phyloP scores from a whole-genome alignment of 2,113 vertebrate species.

The Leptodactylus fuscus region DNA sequence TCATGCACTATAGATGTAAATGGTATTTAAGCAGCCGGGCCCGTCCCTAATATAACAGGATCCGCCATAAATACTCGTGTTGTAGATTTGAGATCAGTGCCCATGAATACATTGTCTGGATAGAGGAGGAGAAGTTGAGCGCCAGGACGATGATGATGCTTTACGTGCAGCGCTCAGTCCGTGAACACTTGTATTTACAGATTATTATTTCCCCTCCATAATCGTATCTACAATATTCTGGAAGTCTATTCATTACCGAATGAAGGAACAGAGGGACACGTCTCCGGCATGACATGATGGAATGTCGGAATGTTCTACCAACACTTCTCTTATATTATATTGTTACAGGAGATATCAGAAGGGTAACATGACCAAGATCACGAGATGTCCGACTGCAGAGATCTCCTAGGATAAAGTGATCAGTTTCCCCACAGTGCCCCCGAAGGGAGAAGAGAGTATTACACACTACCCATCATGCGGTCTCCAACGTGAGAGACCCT shows the following conservation, averaged over 20 bases:
- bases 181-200: conserved; percentile 8
- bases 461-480: no score
- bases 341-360: not conserved
- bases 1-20: not conserved
- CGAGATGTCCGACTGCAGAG: no score
- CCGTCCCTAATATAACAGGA: not conserved
- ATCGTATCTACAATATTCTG: not conserved
- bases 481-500: no score
- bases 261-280: not conserved
- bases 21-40: not conserved
- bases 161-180: not conserved
- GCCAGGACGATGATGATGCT: not conserved
- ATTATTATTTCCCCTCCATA: conserved; percentile 1
- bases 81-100: not conserved
- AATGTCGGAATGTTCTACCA: not conserved
- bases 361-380: no score
- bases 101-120: conserved; percentile 28
- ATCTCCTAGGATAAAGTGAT: no score
- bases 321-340: not conserved
- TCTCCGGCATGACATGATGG: not conserved
- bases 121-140: not conserved
- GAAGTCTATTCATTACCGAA: not conserved
- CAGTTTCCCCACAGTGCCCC: no score
- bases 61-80: not conserved
- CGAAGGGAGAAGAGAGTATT: no score